Evolutionary conservation across 1,140 invertebrate genomes (phyloP), one percentile per base, ranked within the genome.

Genomic region (Chironomus tepperi): DNA sequence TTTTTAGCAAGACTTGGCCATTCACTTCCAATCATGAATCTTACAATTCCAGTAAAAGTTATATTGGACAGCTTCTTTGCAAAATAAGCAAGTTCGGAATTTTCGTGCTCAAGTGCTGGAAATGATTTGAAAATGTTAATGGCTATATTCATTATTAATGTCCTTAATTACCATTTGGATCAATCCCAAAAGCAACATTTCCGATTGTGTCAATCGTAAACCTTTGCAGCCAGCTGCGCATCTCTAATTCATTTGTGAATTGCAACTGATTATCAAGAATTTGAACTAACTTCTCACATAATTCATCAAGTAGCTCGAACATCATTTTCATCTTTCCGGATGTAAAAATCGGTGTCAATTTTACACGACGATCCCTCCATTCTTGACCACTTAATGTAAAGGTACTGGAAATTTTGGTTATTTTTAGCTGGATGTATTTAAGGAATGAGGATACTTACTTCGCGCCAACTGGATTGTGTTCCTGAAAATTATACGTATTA

Each of bases 271-370:
- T 21, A 9, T 70, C 18, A 18, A 70, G n/a, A 10, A 16, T 18
- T 10, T 21, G 9, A 7, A 77, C 64, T 42, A 82, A 79, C 43
- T 78, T 76, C 9, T 83, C 77, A 0, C 79, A 81, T 12, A 83
- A 78, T 65, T 78, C 77, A 0, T 78, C 76, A 0, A 86, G 77
- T 1, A 81, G 77, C 7, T 82, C 78, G 42, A 84, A 79, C 85
- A 88, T 87, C 18, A 81, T 80, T 78, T 86, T 88, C 76, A 89
- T 82, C 78, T 88, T 88, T 0, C 83, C 84, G 0, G 86, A 84
- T 0, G 86, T 86, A 76, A 89, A 89, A 1, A 87, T 82, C 8
- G 86, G 85, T 0, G 85, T 84, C 0, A 89, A 78, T 65, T 84
- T 84, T 16, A 77, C 81, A 19, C 88, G 79, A 2, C 88, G 78